phyloP scores from a whole-genome alignment of 2,888 invertebrate species.

The Aphodius sticticus region DNA sequence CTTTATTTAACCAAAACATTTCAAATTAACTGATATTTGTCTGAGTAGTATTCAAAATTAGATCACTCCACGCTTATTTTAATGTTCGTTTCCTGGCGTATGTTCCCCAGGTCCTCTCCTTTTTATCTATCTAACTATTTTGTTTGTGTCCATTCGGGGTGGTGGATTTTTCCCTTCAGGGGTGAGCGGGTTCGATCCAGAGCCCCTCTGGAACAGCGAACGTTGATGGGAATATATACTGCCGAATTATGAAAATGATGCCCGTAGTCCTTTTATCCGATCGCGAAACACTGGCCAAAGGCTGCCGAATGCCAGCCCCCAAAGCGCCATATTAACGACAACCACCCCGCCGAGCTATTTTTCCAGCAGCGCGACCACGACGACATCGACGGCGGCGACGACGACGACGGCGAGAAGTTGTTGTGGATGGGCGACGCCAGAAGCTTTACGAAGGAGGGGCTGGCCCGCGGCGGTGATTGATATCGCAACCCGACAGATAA shows the following conservation, averaged over 20 bases:
- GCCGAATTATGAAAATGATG: slow-evolving; percentile 69
- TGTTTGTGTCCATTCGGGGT: slow-evolving; percentile 53
- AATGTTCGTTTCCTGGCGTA: slow-evolving; percentile 5
- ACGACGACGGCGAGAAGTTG: slow-evolving; percentile 28
- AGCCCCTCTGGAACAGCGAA: slow-evolving; percentile 30
- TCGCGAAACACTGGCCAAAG: slow-evolving; percentile 33
- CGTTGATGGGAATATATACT: slow-evolving; percentile 64
- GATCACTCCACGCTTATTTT: neutral
- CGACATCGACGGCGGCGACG: slow-evolving; percentile 25
- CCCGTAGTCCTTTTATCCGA: slow-evolving; percentile 38
- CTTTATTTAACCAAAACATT: too few species aligned
- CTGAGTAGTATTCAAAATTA: too few species aligned
- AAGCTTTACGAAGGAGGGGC: slow-evolving; percentile 46
- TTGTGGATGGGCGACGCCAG: slow-evolving; percentile 25
- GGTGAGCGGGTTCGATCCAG: slow-evolving; percentile 25
- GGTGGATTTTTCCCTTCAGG: slow-evolving; percentile 42
- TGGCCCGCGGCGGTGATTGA: slow-evolving; percentile 59
- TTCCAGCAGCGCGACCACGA: slow-evolving; percentile 24
- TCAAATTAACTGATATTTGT: too few species aligned
- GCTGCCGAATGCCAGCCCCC: slow-evolving; percentile 18
- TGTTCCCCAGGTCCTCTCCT: slow-evolving; percentile 11
- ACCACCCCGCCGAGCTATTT: slow-evolving; percentile 18
- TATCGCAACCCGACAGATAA: slow-evolving; percentile 61
- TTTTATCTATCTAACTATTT: slow-evolving; percentile 46
- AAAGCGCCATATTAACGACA: slow-evolving; percentile 23